Percentiles rank a stretch among this genome's conserved stretches.
These are phyloP conservation scores for Gila orcuttii DNA, from an alignment of 2,113 vertebrate species.

Conservation along the genomic window DNA sequence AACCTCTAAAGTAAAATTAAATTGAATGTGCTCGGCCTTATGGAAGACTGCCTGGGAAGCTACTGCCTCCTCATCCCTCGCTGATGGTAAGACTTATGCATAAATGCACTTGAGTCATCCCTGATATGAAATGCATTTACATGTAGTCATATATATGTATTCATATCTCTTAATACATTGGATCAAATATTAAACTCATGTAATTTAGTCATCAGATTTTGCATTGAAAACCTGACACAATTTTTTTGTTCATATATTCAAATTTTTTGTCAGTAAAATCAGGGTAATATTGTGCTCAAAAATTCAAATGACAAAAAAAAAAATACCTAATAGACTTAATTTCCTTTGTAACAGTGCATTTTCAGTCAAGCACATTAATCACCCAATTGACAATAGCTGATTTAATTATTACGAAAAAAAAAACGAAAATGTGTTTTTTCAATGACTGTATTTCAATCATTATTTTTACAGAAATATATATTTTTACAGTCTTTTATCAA, in stretches of 20 bases:
- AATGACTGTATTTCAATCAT: not conserved
- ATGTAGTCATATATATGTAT: not conserved
- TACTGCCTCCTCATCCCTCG: conserved; percentile 1
- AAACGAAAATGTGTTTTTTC: not conserved
- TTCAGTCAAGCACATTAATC: not conserved
- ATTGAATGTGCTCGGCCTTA: conserved; percentile 22
- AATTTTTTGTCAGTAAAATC: too few relatives aligned
- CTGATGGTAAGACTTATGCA: conserved; percentile 39
- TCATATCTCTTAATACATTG: not conserved
- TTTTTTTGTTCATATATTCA: too few relatives aligned
- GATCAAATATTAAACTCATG: not conserved
- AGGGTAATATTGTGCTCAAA: too few relatives aligned
- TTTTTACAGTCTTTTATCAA: not conserved
- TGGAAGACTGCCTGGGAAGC: conserved; percentile 3
- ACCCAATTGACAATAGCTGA: not conserved
- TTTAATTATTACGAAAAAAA: not conserved
- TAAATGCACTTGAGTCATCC: not conserved
- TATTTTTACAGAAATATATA: not conserved
- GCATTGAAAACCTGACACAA: not conserved
- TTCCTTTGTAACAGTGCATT: conserved; percentile 31
- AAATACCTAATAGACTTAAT: not conserved
- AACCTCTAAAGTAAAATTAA: conserved; percentile 38
- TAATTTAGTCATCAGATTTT: not conserved
- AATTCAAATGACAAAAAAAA: not conserved
- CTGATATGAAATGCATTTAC: not conserved